phyloP scores from a whole-genome alignment of 2,888 invertebrate genomes.

The Kryphioiulus occultus region DNA sequence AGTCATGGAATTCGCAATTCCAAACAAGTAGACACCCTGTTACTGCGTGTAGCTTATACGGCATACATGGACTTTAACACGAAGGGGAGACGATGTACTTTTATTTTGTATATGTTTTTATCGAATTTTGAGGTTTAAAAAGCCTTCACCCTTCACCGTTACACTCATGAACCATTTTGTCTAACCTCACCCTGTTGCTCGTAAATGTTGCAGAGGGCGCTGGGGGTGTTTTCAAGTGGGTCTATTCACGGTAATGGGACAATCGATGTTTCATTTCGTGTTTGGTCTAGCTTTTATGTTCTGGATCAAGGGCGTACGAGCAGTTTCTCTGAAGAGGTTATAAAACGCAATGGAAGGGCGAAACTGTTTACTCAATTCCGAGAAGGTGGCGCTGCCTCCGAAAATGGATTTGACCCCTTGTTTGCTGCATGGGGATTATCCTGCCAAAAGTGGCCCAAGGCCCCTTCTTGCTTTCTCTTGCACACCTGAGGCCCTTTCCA shows the following conservation, averaged over 20 bases:
- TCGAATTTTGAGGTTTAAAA: too few relatives aligned
- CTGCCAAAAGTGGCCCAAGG: neutral
- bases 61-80: too few relatives aligned
- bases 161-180: too few relatives aligned
- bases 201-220: too few relatives aligned
- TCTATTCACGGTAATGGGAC: neutral
- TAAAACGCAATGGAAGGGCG: neutral
- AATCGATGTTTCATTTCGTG: neutral
- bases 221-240: too few relatives aligned
- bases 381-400: neutral
- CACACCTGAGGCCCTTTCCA: neutral
- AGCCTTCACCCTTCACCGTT: too few relatives aligned
- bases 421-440: neutral
- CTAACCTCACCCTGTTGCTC: too few relatives aligned
- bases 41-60: too few relatives aligned
- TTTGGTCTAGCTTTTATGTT: neutral
- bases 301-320: neutral
- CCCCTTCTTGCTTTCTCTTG: neutral
- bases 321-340: neutral
- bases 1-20: too few relatives aligned
- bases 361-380: neutral
- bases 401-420: neutral
- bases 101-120: too few relatives aligned
- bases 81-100: too few relatives aligned
- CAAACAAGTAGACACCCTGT: too few relatives aligned